Evolutionary conservation across 2,797 vertebrate genomes (phyloP).

Genomic region (Psittacula echo): DNA sequence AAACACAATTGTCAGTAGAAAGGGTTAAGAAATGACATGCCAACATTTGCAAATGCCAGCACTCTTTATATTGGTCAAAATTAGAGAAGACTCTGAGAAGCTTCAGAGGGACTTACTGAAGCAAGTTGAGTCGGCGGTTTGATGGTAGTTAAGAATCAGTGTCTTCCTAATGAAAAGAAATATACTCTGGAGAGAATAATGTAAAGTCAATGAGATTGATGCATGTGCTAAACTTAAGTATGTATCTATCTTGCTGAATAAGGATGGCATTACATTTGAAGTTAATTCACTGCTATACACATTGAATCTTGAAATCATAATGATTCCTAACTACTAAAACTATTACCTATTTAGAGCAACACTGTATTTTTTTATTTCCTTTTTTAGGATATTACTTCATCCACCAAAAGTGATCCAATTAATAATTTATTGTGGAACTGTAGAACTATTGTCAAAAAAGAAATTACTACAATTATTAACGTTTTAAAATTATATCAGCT

Average conservation of each 20-base stretch:
- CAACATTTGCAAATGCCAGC: not conserved
- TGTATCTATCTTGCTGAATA: slow-evolving; percentile 17
- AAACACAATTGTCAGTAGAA: not conserved
- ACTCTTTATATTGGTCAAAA: slow-evolving; percentile 32
- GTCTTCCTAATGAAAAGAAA: slow-evolving; percentile 65
- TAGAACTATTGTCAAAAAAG: not conserved
- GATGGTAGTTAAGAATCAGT: slow-evolving; percentile 47
- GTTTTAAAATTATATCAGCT: not conserved
- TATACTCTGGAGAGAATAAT: slow-evolving; percentile 55
- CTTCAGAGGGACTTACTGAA: slow-evolving; percentile 50
- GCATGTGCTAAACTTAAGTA: slow-evolving; percentile 41
- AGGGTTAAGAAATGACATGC: not conserved
- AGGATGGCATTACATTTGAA: not conserved
- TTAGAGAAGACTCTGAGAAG: slow-evolving; percentile 57
- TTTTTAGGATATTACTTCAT: not conserved
- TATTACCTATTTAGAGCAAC: not conserved
- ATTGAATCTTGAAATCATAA: not conserved
- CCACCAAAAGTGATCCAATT: not conserved
- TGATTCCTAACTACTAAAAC: not conserved
- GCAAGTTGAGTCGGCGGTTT: slow-evolving; percentile 44
- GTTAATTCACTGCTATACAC: not conserved
- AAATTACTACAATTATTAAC: not conserved
- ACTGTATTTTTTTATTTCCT: not conserved
- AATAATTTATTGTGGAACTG: not conserved
- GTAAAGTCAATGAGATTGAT: slow-evolving; percentile 60